Base-by-base conservation (phyloP, 2,797 vertebrate species). In the Anabas testudineus region DNA sequence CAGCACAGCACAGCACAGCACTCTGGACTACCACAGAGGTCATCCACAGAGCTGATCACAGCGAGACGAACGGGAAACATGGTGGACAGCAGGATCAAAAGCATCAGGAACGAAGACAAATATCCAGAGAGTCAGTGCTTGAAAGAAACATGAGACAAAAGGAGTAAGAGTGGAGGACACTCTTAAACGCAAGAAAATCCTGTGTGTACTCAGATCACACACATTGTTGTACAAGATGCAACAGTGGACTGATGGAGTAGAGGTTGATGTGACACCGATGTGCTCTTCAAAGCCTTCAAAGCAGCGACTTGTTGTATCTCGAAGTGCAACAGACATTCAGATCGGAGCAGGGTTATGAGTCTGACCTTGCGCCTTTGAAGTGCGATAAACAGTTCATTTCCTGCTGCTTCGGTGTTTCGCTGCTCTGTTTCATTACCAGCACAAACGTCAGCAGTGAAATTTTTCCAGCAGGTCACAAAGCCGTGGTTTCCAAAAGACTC, bases 41-140 rank as follows among this genome's bases (percentile, higher is more conserved):
- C 85, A 74, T 71, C 56, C 36, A 9, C 64, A 54, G 61, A 80
- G 81, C 79, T 67, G 82, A 82, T 80, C 73, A 34, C 63, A 72
- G 75, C 30, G 32, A 85, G 80, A 42, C 10, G 45, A 28, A 49
- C 59, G 28, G 53, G 67, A 26, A 58, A 61, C 57, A 3, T 48
- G 2, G 49, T 21, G 59, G 78, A 86, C 88, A 68, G 85, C 76
- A 59, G 71, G 85, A 90, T 90, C 87, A 89, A 89, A 91, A 54
- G 78, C 71, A 45, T 55, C 81, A 14, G 5, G 24, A 78, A 53
- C 0, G 2, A 71, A 87, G 81, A 83, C 86, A 85, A 85, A 81
- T 76, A 85, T 84, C 67, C 74, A 73, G 48, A 0, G 14, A 80
- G 85, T 77, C 84, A 72, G 8, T 28, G 15, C 36, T 45, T 68